Percentiles rank a stretch among this genome's conserved stretches.
phyloP scores from a whole-genome alignment of 2,888 invertebrate species.

The Chymomyza procnemis region DNA sequence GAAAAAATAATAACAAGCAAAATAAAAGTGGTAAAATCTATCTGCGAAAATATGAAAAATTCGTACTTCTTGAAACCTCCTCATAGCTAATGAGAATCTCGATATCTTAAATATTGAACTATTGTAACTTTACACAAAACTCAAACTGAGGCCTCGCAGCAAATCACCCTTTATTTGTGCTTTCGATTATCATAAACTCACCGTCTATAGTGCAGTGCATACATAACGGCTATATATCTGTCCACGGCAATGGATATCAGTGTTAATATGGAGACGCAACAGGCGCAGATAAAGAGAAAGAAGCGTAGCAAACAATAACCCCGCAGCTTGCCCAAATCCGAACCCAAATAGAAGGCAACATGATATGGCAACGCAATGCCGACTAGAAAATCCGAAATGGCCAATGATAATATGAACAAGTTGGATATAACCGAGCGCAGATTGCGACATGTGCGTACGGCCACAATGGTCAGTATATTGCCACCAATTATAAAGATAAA shows the following conservation, averaged over 20 bases:
- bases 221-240: slow-evolving; percentile 88
- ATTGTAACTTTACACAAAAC: neutral
- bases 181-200: slow-evolving; percentile 41
- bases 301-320: slow-evolving; percentile 85
- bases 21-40: too few relatives aligned
- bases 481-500: slow-evolving; percentile 85
- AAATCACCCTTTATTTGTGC: neutral
- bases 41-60: too few relatives aligned
- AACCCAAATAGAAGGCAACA: slow-evolving; percentile 85
- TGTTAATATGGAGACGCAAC: slow-evolving; percentile 88
- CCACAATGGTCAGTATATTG: slow-evolving; percentile 87
- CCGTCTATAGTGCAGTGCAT: slow-evolving; percentile 87
- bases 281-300: slow-evolving; percentile 86
- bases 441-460: slow-evolving; percentile 84
- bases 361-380: slow-evolving; percentile 89
- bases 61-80: too few relatives aligned
- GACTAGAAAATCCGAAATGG: slow-evolving; percentile 88
- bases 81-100: too few relatives aligned
- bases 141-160: neutral
- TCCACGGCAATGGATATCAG: slow-evolving; percentile 88
- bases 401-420: slow-evolving; percentile 88
- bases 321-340: slow-evolving; percentile 82
- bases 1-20: too few relatives aligned
- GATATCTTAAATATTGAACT: too few relatives aligned
- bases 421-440: slow-evolving; percentile 86